A percentile compares a stretch with the other conserved stretches of the same genome.
phyloP scores from a whole-genome alignment of 2,888 invertebrate species.

The Drosophila quinaria region DNA sequence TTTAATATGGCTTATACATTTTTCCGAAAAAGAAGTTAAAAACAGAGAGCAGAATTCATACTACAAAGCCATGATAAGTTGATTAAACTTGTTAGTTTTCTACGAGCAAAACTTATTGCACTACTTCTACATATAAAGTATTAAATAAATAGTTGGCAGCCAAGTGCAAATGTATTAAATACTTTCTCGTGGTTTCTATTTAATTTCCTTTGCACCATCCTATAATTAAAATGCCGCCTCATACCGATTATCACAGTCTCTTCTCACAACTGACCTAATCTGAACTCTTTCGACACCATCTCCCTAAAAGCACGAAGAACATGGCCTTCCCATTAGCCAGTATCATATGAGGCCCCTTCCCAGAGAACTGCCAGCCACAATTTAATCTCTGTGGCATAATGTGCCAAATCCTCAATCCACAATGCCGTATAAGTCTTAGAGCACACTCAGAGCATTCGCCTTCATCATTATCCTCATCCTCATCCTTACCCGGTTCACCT shows the following conservation, averaged over 20 bases:
- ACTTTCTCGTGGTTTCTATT: constrained; percentile 16
- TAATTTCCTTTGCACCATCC: constrained; percentile 33
- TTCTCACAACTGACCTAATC: constrained; percentile 67
- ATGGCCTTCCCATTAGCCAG: not conserved
- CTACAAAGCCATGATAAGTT: too few relatives aligned
- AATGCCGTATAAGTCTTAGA: constrained; percentile 41
- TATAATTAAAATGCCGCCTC: constrained; percentile 55
- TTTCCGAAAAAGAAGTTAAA: too few relatives aligned
- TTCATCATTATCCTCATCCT: constrained; percentile 12
- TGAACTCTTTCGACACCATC: constrained; percentile 62
- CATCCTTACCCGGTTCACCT: constrained; percentile 8
- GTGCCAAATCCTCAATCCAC: constrained; percentile 37
- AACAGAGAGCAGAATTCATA: too few relatives aligned
- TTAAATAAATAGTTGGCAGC: constrained; percentile 14
- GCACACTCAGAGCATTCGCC: constrained; percentile 16
- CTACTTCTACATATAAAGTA: not conserved
- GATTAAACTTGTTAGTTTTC: too few relatives aligned
- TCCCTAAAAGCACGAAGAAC: not conserved
- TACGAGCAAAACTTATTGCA: not conserved
- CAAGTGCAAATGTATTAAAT: too few relatives aligned
- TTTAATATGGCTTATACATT: too few relatives aligned
- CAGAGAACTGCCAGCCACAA: constrained; percentile 63
- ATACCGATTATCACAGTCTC: constrained; percentile 2
- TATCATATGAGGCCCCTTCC: constrained; percentile 4
- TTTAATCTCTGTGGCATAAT: constrained; percentile 80